A percentile compares a stretch with the other conserved stretches of the same genome.
phyloP scores from a whole-genome alignment of 2,797 vertebrate genomes.

The Craterocephalus amniculus region DNA sequence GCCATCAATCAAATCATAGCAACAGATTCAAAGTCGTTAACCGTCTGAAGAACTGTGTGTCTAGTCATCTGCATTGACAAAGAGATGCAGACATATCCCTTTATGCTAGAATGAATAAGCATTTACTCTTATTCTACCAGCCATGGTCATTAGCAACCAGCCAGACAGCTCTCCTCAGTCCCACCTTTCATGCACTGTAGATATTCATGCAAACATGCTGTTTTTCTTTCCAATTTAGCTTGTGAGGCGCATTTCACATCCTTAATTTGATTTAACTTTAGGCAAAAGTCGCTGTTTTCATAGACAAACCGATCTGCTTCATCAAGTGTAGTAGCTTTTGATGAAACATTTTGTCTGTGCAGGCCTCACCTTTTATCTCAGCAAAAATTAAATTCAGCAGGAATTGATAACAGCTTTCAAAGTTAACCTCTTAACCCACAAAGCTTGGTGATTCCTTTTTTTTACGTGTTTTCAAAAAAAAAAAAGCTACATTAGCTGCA shows the following conservation, averaged over 20 bases:
- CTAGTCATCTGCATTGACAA: no score
- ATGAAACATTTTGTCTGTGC: not conserved
- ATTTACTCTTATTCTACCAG: no score
- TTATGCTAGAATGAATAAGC: no score
- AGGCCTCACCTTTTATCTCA: not conserved
- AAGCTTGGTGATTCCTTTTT: not conserved
- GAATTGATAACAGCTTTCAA: no score
- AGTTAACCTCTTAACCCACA: not conserved
- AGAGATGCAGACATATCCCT: not conserved
- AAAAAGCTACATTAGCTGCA: not conserved
- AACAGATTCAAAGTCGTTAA: not conserved
- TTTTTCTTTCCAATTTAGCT: no score
- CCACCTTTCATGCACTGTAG: no score
- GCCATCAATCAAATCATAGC: not conserved
- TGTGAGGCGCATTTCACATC: not conserved
- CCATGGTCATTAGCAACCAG: no score
- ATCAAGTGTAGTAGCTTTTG: not conserved
- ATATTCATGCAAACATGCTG: no score
- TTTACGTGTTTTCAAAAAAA: no score
- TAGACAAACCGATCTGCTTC: not conserved
- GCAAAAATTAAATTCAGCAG: not conserved
- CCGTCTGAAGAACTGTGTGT: not conserved
- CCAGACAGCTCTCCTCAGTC: not conserved
- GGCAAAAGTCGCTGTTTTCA: constrained; percentile 3
- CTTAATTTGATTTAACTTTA: not conserved